phyloP scores from a whole-genome alignment of 2,888 invertebrate species.

The Oxystoma pomonae region DNA sequence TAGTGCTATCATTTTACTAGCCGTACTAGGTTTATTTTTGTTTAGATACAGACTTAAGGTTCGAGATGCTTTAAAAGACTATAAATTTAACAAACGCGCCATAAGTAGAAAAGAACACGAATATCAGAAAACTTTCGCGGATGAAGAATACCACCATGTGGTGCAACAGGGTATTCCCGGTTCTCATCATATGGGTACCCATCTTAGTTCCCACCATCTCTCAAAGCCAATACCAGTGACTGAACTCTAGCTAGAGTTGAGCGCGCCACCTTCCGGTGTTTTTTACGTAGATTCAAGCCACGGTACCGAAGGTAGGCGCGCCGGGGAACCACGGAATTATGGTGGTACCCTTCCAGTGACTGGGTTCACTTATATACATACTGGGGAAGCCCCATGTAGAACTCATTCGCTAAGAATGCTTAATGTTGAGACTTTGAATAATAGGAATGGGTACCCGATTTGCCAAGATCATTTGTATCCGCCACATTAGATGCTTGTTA shows the following conservation, averaged over 20 bases:
- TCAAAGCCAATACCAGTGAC: constrained; percentile 79
- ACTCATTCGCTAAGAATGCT: constrained; percentile 48
- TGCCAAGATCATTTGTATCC: constrained; percentile 39
- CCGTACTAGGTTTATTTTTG: constrained; percentile 66
- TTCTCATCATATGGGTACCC: background rate
- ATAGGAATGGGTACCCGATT: constrained; percentile 43
- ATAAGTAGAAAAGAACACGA: constrained; percentile 78
- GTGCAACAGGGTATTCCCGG: constrained; percentile 47
- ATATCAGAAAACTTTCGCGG: constrained; percentile 86
- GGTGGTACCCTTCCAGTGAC: constrained; percentile 66
- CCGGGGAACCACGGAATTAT: constrained; percentile 47
- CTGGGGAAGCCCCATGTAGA: constrained; percentile 60
- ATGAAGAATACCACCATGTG: constrained; percentile 78
- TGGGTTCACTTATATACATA: constrained; percentile 69
- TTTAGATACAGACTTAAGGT: constrained; percentile 78
- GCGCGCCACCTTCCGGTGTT: constrained; percentile 76
- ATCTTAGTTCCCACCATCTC: constrained; percentile 37
- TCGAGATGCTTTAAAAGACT: constrained; percentile 77
- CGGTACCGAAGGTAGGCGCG: constrained; percentile 44
- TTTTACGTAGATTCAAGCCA: constrained; percentile 58
- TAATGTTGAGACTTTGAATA: constrained; percentile 32
- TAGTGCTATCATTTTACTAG: constrained; percentile 66
- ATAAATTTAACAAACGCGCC: constrained; percentile 72
- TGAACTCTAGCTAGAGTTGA: constrained; percentile 94
- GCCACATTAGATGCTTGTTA: constrained; percentile 30